Conservation (phyloP, 2,797 vertebrate genomes). For the Malacoraja senta region DNA sequence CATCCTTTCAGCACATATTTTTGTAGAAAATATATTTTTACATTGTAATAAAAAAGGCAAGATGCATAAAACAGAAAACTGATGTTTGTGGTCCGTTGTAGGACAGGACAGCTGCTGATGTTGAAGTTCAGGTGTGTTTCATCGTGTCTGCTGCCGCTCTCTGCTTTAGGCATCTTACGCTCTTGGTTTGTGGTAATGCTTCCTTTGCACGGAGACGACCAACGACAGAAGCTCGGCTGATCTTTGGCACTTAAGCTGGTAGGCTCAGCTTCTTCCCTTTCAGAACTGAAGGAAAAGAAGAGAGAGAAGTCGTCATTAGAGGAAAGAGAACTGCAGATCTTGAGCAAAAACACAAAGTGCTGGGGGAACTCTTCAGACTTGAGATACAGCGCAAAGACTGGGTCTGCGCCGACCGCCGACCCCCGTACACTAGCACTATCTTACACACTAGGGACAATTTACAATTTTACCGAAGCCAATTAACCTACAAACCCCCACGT, state of each 20-base stretch:
- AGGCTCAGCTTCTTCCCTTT: constrained; percentile 99
- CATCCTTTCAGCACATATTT: constrained; percentile 72
- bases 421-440: too few species aligned
- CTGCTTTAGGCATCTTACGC: constrained; percentile 84
- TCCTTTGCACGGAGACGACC: constrained; percentile 66
- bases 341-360: too few species aligned
- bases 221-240: constrained; percentile 62
- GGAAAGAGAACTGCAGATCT: too few species aligned
- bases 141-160: constrained; percentile 47
- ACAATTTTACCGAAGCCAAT: too few species aligned
- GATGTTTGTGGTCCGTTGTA: constrained; percentile 63
- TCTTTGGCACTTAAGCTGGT: constrained; percentile 89
- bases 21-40: constrained; percentile 91
- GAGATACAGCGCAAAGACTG: too few species aligned
- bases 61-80: constrained; percentile 94
- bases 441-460: too few species aligned
- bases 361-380: too few species aligned
- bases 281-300: constrained; percentile 67
- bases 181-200: constrained; percentile 62
- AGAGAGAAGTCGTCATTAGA: background rate
- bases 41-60: constrained; percentile 93
- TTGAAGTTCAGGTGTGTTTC: constrained; percentile 58
- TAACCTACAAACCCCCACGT: too few species aligned
- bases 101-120: constrained; percentile 60
- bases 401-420: too few species aligned